Evolutionary conservation across 2,888 invertebrate species (phyloP).

Genomic region (Fabriciana adippe): DNA sequence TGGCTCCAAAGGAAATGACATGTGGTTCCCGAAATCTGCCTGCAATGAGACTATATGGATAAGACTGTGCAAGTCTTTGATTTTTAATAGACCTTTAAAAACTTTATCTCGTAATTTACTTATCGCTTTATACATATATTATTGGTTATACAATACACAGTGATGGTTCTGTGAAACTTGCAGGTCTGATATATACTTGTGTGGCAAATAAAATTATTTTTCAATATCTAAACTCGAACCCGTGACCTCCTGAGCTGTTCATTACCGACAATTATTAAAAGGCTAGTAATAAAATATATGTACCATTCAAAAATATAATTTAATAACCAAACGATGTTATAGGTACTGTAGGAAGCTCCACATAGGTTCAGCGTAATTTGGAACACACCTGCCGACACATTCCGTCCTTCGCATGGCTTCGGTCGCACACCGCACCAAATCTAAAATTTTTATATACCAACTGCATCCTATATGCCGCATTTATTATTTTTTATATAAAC

Average conservation of each 20-base stretch:
- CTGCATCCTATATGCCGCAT: slow-evolving; percentile 2
- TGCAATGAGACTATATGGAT: slow-evolving; percentile 52
- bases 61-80: slow-evolving; percentile 13
- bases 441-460: slow-evolving; percentile 38
- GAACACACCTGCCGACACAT: slow-evolving; percentile 75
- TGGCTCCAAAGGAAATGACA: slow-evolving; percentile 77
- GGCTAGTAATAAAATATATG: no score
- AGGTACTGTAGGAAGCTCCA: slow-evolving; percentile 47
- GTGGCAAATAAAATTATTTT: no score
- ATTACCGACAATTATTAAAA: no score
- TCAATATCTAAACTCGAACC: no score
- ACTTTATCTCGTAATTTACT: neutral
- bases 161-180: no score
- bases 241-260: no score
- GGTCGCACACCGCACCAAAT: slow-evolving; percentile 44
- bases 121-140: neutral
- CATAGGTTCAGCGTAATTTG: slow-evolving; percentile 45
- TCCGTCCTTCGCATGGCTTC: slow-evolving; percentile 69
- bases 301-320: neutral
- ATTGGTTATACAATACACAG: no score
- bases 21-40: slow-evolving; percentile 75
- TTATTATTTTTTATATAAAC: neutral
- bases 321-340: neutral
- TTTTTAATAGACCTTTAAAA: neutral
- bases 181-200: no score